Evolutionary conservation across 2,113 vertebrate species (phyloP), one percentile per base, ranked within the genome.

Genomic region (Bettongia penicillata): DNA sequence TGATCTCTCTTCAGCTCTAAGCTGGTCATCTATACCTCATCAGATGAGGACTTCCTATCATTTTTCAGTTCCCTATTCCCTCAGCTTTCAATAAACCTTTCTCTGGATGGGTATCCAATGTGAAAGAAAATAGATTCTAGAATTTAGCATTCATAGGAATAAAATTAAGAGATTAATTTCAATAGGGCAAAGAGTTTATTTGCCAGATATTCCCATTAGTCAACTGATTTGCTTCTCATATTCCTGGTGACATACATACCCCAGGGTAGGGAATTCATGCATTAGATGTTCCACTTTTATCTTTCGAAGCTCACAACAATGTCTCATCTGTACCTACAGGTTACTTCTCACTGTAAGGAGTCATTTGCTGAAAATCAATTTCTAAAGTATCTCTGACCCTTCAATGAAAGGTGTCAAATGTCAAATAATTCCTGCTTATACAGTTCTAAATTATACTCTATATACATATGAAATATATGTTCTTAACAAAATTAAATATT

Each of bases 371-470:
- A 16, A 37, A n/a, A n/a, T 6, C 31, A 68, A 16, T 57, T 28
- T 68, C 16, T 68, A 16, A 77, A 77, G 37, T 22, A 77, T 19
- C 68, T 43, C 89, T 92, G 26, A 47, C 51, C 94, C 90, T 3
- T 84, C 77, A 43, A 61, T 57, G 53, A 94, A 95, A 96, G 12
- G 53, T 90, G 1, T 4, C 90, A 53, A 95, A 91, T 55, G 61
- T 37, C 7, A 94, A 47, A 23, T 95, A n/a, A 77, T 55, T 2
- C 89, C 89, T 77, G 25, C 28, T 93, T 77, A 95, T 49, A 11
- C 43, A 89, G 50, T 93, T 93, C 43, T 89, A 55, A 91, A 91
- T 96, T 97, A 77, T 25, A 94, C 53, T 68, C 91, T 94, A 6
- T 48, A 37, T 90, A 24, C 5, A 53, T 22, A 52, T 52, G 19